Evolutionary conservation across 2,797 vertebrate species (phyloP).

Genomic region (Taeniopygia guttata): DNA sequence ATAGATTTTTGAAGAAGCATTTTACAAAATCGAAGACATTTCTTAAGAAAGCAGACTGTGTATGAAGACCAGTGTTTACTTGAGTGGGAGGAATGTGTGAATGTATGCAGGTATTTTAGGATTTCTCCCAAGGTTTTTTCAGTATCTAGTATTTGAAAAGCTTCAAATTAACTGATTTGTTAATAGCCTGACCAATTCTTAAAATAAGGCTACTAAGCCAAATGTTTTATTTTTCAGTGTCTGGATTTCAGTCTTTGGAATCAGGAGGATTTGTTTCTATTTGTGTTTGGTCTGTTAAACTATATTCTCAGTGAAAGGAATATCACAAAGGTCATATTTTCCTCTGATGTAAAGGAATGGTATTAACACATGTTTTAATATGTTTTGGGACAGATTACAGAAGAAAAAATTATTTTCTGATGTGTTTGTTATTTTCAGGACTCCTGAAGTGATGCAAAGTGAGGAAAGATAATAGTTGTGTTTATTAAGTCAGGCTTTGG

Average conservation of each 20-base stretch:
- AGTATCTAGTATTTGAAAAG: background rate
- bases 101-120: background rate
- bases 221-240: background rate
- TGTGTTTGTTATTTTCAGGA: background rate
- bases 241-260: background rate
- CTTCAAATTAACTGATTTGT: background rate
- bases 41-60: background rate
- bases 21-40: background rate
- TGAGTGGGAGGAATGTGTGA: background rate
- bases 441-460: background rate
- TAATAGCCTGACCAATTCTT: background rate
- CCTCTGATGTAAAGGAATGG: background rate
- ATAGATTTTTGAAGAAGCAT: background rate
- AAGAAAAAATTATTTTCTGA: background rate
- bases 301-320: background rate
- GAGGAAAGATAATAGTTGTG: background rate
- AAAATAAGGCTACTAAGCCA: background rate
- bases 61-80: background rate
- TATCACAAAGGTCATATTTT: background rate
- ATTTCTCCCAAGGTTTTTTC: background rate
- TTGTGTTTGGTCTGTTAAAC: background rate
- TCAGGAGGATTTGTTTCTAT: background rate
- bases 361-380: background rate
- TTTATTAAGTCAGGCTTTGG: conserved; percentile 14
- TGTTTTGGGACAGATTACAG: background rate